Percentiles rank a stretch among this genome's conserved stretches.
Evolutionary conservation across 2,888 invertebrate genomes (phyloP).

Genomic region (Laspeyria flexula): DNA sequence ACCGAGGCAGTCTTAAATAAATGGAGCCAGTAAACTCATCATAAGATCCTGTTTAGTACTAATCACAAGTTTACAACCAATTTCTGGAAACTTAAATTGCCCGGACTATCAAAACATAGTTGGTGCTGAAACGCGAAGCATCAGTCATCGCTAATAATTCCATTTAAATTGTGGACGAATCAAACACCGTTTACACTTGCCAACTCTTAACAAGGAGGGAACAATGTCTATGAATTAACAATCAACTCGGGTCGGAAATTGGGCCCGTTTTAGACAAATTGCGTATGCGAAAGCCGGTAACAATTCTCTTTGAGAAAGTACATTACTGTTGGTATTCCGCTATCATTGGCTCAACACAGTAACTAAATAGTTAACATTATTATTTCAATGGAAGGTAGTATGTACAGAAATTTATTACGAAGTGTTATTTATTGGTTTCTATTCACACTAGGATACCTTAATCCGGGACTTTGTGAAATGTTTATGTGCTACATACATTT

Average conservation of each 20-base stretch:
- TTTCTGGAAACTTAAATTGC: neutral
- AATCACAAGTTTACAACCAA: too few species aligned
- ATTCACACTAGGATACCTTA: constrained; percentile 1
- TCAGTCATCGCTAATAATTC: constrained; percentile 46
- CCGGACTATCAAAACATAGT: neutral
- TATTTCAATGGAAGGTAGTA: constrained; percentile 21
- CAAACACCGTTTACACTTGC: constrained; percentile 55
- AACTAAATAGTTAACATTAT: constrained; percentile 45
- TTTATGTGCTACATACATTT: too few species aligned
- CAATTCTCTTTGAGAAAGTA: constrained; percentile 55
- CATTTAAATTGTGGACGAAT: constrained; percentile 48
- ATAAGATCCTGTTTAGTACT: too few species aligned
- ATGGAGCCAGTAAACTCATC: too few species aligned
- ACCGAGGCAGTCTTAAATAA: too few species aligned
- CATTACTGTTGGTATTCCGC: constrained; percentile 38
- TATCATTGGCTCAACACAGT: constrained; percentile 43
- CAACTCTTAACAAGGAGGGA: constrained; percentile 60
- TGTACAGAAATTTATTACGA: neutral
- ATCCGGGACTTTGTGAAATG: neutral
- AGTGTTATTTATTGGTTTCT: constrained; percentile 2
- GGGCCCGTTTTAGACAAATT: constrained; percentile 60
- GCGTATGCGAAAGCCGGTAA: constrained; percentile 49
- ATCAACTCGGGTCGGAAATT: constrained; percentile 64
- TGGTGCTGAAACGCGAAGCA: constrained; percentile 1
- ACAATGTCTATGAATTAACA: constrained; percentile 75